phyloP scores from a whole-genome alignment of 1,140 invertebrate species.

The Medauroidea extradentata region DNA sequence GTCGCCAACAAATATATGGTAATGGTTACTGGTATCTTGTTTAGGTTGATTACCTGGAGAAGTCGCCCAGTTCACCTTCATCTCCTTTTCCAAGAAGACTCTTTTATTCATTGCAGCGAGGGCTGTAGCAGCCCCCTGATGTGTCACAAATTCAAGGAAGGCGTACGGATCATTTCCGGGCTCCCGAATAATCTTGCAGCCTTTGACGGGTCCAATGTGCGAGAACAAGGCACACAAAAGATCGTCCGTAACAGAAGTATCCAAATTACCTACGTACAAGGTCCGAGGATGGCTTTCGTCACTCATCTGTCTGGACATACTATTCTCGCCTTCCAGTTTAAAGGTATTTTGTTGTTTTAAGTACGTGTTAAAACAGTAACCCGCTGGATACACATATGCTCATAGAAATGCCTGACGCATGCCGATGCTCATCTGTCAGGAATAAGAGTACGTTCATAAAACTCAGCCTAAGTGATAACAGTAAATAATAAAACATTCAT shows the following conservation, averaged over 20 bases:
- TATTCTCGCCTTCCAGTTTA: slow-evolving; percentile 1
- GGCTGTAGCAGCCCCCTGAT: slow-evolving; percentile 88
- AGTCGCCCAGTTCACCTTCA: slow-evolving; percentile 99
- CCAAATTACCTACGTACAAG: slow-evolving; percentile 95
- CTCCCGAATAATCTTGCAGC: slow-evolving; percentile 97
- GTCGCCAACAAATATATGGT: slow-evolving; percentile 99
- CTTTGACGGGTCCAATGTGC: slow-evolving; percentile 93
- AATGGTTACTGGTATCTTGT: slow-evolving; percentile 96
- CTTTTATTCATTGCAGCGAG: slow-evolving; percentile 97
- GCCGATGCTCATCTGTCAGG: slow-evolving; percentile 9
- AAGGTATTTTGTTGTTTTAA: slow-evolving; percentile 8
- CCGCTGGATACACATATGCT: slow-evolving; percentile 17
- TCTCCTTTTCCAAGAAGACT: slow-evolving; percentile 93
- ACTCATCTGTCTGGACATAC: slow-evolving; percentile 39
- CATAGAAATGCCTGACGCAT: slow-evolving; percentile 15
- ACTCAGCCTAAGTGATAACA: too few species aligned
- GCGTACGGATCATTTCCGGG: slow-evolving; percentile 96
- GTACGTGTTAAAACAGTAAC: background rate
- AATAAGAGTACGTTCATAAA: slow-evolving; percentile 8
- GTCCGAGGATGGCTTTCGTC: slow-evolving; percentile 85
- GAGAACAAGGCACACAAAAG: slow-evolving; percentile 89
- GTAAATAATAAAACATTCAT: too few species aligned
- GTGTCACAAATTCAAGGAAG: slow-evolving; percentile 95
- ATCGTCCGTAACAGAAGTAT: slow-evolving; percentile 88
- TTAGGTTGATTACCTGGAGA: slow-evolving; percentile 96